Base-by-base conservation (phyloP, 2,113 vertebrate species). In the Podiceps cristatus region DNA sequence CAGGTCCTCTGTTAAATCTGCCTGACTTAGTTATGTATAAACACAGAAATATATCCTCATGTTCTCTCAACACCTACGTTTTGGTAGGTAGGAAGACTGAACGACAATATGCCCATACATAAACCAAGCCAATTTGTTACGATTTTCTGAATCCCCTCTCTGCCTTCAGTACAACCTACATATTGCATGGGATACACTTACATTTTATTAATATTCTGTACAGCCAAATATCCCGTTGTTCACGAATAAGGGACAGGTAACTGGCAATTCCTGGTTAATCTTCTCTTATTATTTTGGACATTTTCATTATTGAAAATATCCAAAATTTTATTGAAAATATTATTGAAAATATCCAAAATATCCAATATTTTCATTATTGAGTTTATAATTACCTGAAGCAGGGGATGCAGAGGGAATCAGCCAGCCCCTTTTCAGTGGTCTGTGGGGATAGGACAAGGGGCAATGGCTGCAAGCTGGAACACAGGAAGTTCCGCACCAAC, bases 41-140 rank as follows among this genome's bases (percentile, higher is more conserved):
- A 80, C 33, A 55, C 22, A 42, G 7, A 52, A 35, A 76, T 35
- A 50, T 1, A 59, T 23, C 31, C n/a, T 60, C 35, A 13, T 45
- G 10, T 83, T 74, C 63, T 69, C 6, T 25, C 50, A 67, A 17
- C 55, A 47, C 19, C 37, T 66, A 1, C 47, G 18, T 64, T 86
- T 86, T 47, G 9, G 7, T 73, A 47, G n/a, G 33, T 68, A 58
- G 5, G 62, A 66, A 62, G 13, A 28, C 2, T 31, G n/a, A 53
- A 37, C 55, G 28, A 75, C 23, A 10, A 17, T 74, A 45, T 50
- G 11, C n/a, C 29, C 33, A 53, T 42, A 60, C 6, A 13, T 35
- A 53, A 1, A 55, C 14, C 1, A 0, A 78, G 13, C 7, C 19
- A 33, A 29, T 47, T 44, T 1, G 4, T 33, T 11, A 42, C 0